Evolutionary conservation across 2,113 vertebrate genomes (phyloP).

Genomic region (Amphiprion ocellaris): DNA sequence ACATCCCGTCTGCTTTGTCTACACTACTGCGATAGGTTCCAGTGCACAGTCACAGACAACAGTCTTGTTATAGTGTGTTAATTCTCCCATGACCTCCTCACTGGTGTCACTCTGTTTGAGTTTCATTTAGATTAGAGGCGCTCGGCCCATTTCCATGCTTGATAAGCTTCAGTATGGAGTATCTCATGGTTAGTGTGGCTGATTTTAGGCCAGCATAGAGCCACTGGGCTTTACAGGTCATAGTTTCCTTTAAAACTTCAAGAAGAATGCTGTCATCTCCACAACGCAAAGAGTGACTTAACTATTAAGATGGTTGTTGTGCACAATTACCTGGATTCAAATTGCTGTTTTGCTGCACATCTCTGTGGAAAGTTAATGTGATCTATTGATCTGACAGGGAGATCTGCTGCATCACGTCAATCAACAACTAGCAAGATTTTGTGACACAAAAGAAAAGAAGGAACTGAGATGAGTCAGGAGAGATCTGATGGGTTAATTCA

Average conservation of each 20-base stretch:
- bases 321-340: neutral
- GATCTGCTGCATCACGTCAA: too few species aligned
- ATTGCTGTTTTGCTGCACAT: constrained; percentile 2
- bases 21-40: constrained; percentile 78
- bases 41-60: constrained; percentile 78
- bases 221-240: neutral
- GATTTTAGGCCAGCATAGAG: constrained; percentile 9
- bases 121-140: constrained; percentile 60
- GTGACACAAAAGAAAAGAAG: too few species aligned
- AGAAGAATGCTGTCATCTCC: neutral
- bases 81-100: constrained; percentile 77
- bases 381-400: neutral
- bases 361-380: neutral
- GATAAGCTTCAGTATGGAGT: constrained; percentile 31
- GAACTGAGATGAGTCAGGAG: neutral
- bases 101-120: constrained; percentile 63
- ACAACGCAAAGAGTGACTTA: neutral
- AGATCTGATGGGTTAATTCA: too few species aligned
- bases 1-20: constrained; percentile 81
- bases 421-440: neutral
- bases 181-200: constrained; percentile 11
- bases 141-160: constrained; percentile 44
- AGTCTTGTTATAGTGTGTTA: constrained; percentile 71
- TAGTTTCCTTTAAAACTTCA: neutral
- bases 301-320: neutral